A percentile compares a stretch with the other conserved stretches of the same genome.
These are phyloP conservation scores for Volucella inflata DNA, from an alignment of 2,888 invertebrate species.

Conservation along the genomic window DNA sequence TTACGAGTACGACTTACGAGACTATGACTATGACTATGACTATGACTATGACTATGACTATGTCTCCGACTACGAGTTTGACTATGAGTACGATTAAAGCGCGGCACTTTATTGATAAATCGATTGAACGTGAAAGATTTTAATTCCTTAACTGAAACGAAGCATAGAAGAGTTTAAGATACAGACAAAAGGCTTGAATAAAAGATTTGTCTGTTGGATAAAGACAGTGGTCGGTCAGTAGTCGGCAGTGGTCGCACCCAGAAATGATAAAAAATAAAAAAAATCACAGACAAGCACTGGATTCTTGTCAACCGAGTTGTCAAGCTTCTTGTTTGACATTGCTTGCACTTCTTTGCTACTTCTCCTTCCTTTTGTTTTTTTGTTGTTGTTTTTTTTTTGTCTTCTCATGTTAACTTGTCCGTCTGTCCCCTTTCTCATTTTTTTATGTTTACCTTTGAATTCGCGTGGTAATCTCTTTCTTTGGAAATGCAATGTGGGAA, in stretches of 20 bases:
- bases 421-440: neutral
- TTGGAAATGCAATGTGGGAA: conserved; percentile 4
- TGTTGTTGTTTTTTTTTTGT: neutral
- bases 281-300: conserved; percentile 46
- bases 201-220: conserved; percentile 63
- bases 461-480: conserved; percentile 51
- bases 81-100: conserved; percentile 8
- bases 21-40: conserved; percentile 20
- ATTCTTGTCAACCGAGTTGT: conserved; percentile 73
- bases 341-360: conserved; percentile 59
- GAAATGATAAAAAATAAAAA: conserved; percentile 17
- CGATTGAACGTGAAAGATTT: conserved; percentile 73
- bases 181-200: conserved; percentile 42
- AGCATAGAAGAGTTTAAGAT: conserved; percentile 16
- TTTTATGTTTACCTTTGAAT: conserved; percentile 39
- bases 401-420: neutral
- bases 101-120: conserved; percentile 74
- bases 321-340: conserved; percentile 74
- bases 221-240: conserved; percentile 22
- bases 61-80: neutral
- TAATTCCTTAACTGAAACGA: conserved; percentile 58
- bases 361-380: too few relatives aligned
- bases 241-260: conserved; percentile 63
- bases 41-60: neutral
- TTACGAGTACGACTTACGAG: neutral